Evolutionary conservation across 2,888 invertebrate genomes (phyloP).

Genomic region (Kryphioiulus occultus): DNA sequence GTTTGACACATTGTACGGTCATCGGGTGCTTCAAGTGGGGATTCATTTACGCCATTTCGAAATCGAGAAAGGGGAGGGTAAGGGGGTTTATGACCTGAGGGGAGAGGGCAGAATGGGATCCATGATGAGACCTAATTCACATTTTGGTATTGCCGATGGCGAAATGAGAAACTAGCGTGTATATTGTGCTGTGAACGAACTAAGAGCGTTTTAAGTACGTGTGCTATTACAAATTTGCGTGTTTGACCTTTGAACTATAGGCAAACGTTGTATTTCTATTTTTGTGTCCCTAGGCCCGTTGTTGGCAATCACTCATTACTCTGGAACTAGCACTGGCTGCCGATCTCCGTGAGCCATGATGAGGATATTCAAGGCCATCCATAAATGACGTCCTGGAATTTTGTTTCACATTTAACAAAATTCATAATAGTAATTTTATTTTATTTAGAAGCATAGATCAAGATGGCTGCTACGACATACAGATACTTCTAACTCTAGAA

Average conservation of each 20-base stretch:
- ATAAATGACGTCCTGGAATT: no score
- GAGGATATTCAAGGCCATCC: no score
- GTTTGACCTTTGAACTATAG: not conserved
- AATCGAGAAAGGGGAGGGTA: not conserved
- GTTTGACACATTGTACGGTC: not conserved
- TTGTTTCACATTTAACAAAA: no score
- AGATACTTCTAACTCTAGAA: no score
- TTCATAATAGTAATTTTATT: no score
- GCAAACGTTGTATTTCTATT: no score
- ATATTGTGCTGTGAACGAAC: not conserved
- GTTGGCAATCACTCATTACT: not conserved
- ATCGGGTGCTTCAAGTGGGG: not conserved
- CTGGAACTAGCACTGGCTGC: not conserved
- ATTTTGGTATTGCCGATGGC: not conserved
- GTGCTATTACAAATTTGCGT: not conserved
- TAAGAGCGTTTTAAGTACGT: not conserved
- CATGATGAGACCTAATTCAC: not conserved
- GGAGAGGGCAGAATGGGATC: not conserved
- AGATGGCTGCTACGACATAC: no score
- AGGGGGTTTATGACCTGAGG: slow-evolving; percentile 7
- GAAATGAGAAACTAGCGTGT: not conserved
- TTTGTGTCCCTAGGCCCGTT: not conserved
- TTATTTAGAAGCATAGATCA: no score
- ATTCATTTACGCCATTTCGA: slow-evolving; percentile 13
- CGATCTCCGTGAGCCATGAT: not conserved